Base-by-base conservation (phyloP, 2,888 invertebrate species). In the Drosophila greeni region DNA sequence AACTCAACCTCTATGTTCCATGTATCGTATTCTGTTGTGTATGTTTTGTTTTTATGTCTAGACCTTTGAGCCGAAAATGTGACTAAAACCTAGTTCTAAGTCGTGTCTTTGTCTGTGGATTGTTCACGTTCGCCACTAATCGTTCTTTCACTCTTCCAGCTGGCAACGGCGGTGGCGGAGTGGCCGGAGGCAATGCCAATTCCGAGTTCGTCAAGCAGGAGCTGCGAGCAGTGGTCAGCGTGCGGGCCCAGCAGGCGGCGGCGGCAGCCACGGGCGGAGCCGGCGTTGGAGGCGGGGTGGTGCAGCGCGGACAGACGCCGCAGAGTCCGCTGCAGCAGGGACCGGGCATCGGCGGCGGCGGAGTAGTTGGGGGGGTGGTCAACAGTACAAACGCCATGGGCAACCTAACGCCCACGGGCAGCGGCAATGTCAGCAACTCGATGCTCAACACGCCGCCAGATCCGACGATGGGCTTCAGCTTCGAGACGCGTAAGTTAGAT, bases 171-270 rank as follows among this genome's bases (percentile, higher is more conserved):
- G 72, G 81, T 76, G 87, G 57, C 40, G 40, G 68, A 9, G 70
- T 75, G 82, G 88, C 90, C 90, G 76, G 72, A 11, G 92, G 91
- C 83, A 91, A 89, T 84, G 91, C 90, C 84, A 91, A 91, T 85
- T 92, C 96, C 52, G 97, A 97, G 90, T 97, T 94, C 90, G 97
- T 97, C 77, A 93, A 96, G 85, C 96, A 97, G 90, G 96, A 97
- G 90, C 90, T 97, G 85, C 92, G 97, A 79, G 95, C 96, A 49
- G 94, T 95, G 71, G 96, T 97, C 65, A 96, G 95, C 75, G 95
- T 95, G 56, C 92, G 97, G 85, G 55, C 55, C 9, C 91, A 91
- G 75, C 88, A 88, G 68, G 86, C 86, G 43, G 83, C 86, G 34
- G 90, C 91, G 33, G 85, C 85, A 20, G 82, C 86, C 1, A 83